Conservation (phyloP, 1,140 invertebrate species). For the Pogonus chalceus region DNA sequence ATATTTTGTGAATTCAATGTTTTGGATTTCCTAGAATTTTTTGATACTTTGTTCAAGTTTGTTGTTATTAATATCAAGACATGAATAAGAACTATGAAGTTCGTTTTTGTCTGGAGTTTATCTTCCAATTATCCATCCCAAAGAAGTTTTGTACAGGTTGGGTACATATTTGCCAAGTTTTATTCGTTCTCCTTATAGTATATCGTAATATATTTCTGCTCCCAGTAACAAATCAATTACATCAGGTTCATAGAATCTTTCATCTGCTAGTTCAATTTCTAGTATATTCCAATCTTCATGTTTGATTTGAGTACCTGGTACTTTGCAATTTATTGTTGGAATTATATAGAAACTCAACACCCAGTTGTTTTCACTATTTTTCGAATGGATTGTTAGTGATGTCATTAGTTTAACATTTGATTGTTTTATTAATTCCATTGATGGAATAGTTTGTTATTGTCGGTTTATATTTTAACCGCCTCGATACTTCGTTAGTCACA, state of each 20-base stretch:
- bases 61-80: neutral
- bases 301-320: too few relatives aligned
- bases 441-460: too few relatives aligned
- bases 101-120: neutral
- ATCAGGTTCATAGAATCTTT: slow-evolving; percentile 18
- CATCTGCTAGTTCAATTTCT: slow-evolving; percentile 23
- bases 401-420: too few relatives aligned
- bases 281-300: too few relatives aligned
- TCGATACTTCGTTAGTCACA: too few relatives aligned
- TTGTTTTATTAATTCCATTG: too few relatives aligned
- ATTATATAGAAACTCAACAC: too few relatives aligned
- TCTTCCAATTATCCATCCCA: slow-evolving; percentile 20
- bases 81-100: neutral
- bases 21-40: slow-evolving; percentile 25
- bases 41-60: neutral
- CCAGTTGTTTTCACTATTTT: too few relatives aligned
- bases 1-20: slow-evolving; percentile 7
- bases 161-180: slow-evolving; percentile 15
- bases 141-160: slow-evolving; percentile 20
- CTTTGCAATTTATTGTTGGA: too few relatives aligned
- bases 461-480: too few relatives aligned
- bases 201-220: slow-evolving; percentile 22
- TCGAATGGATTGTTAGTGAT: too few relatives aligned
- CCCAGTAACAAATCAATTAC: slow-evolving; percentile 22
- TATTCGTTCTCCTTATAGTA: slow-evolving; percentile 19